phyloP scores from a whole-genome alignment of 2,888 invertebrate genomes.

The Capitulum mitella region DNA sequence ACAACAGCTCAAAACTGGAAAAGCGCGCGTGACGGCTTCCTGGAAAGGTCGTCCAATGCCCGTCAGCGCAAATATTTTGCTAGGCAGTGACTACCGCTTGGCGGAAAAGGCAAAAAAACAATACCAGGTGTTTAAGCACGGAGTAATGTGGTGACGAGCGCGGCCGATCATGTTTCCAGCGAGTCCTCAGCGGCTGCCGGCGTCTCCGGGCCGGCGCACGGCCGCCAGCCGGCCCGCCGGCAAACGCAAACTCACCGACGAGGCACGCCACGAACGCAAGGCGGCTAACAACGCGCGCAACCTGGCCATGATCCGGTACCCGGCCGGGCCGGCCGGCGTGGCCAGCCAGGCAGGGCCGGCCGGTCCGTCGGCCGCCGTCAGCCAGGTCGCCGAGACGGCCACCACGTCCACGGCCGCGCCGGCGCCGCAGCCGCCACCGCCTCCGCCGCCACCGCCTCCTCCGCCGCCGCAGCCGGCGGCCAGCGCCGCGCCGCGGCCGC shows the following conservation, averaged over 20 bases:
- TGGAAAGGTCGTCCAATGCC: too few species aligned
- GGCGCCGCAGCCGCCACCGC: neutral
- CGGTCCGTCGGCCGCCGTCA: neutral
- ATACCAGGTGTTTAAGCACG: too few species aligned
- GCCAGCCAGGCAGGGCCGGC: neutral
- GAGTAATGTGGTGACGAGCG: neutral
- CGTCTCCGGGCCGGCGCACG: neutral
- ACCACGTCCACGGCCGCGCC: neutral
- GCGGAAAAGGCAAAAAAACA: too few species aligned
- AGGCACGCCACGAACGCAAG: neutral
- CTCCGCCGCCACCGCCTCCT: neutral
- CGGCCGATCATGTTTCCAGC: neutral
- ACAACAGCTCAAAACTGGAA: too few species aligned
- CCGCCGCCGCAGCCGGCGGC: too few species aligned
- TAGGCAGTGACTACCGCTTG: too few species aligned
- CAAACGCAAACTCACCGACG: neutral
- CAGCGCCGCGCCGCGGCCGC: too few species aligned
- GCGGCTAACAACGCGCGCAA: neutral
- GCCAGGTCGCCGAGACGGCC: neutral
- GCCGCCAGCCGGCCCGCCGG: neutral
- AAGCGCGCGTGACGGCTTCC: too few species aligned
- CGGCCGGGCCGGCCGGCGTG: neutral
- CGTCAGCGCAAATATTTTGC: too few species aligned
- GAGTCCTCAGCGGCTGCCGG: neutral
- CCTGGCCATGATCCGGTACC: neutral